A percentile compares a stretch with the other conserved stretches of the same genome.
Evolutionary conservation across 2,113 vertebrate species (phyloP).

Genomic region (Zosterops japonicus): DNA sequence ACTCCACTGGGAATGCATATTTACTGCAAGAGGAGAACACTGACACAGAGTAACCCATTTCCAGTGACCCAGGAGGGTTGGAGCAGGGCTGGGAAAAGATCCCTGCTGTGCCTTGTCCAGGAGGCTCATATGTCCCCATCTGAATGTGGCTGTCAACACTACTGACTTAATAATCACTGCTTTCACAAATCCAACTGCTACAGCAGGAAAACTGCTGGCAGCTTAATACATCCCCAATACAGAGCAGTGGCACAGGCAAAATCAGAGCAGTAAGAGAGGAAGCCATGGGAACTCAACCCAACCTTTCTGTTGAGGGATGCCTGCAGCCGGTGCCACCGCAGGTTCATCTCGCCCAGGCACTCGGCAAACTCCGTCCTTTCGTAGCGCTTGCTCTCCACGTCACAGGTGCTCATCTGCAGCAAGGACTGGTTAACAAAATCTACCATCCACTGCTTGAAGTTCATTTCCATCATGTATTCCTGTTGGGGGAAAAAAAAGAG

Average conservation of each 20-base stretch:
- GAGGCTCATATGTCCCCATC: background rate
- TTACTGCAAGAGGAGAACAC: background rate
- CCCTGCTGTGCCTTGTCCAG: background rate
- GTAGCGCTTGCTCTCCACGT: slow-evolving; percentile 78
- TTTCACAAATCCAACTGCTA: background rate
- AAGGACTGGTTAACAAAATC: slow-evolving; percentile 86
- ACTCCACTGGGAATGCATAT: background rate
- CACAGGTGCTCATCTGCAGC: slow-evolving; percentile 76
- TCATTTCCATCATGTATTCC: slow-evolving; percentile 81
- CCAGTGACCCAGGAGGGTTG: background rate
- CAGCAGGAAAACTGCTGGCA: background rate
- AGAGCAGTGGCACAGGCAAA: background rate
- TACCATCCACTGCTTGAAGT: slow-evolving; percentile 80
- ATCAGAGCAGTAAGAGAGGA: background rate
- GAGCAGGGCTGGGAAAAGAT: background rate
- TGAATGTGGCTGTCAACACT: background rate
- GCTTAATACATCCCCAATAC: background rate
- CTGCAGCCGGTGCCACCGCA: slow-evolving; percentile 80
- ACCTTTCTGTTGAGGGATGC: slow-evolving; percentile 81
- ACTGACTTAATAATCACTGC: background rate
- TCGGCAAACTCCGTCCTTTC: slow-evolving; percentile 84
- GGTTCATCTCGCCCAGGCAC: slow-evolving; percentile 80
- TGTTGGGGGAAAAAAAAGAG: background rate
- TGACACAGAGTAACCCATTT: background rate
- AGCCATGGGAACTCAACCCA: background rate